Evolutionary conservation across 1,140 invertebrate species (phyloP), one percentile per base, ranked within the genome.

Genomic region (Drosophila biarmipes): DNA sequence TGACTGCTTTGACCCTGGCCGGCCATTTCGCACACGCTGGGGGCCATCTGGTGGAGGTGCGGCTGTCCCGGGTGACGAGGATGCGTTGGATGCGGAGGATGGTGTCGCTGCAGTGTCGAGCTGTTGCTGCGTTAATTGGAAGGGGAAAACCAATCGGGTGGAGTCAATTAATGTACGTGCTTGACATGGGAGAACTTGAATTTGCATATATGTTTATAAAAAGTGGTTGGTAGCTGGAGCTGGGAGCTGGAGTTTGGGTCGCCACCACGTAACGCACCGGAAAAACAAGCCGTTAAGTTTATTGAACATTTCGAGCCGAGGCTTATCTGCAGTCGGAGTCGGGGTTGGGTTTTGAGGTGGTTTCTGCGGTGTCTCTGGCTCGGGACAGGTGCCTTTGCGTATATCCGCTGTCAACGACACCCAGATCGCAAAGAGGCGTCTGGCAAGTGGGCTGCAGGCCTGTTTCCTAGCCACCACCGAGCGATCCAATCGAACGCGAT

Each of bases 241-340:
- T 17, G 49, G 21, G 53, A 34, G 52, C 10, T 46, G 49, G 21
- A 45, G 48, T 63, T 73, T 54, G 69, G 40, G 67, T 68, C 62
- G 38, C 66, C 66, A 69, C 37, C 79, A 82, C 80, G 77, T 66
- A 71, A 86, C 81, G 78, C 82, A 86, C 82, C 82, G 82, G 82
- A 86, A 86, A 86, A 86, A 86, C 84, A 82, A 87, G 82, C 52
- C 78, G 73, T 81, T 87, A 54, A 86, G 75, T 87, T 86, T 86
- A 76, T 87, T 86, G 45, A 86, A 58, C 82, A 86, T 86, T 37
- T 53, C 38, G 40, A 43, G 31, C 15, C 29, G 24, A 49, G 46
- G 55, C 61, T 76, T 76, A 76, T 76, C 73, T 38, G 19, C 55
- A 37, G 46, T 29, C 8, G 27, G 37, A 58, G 10, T 17, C 11